Conservation (phyloP, 2,113 vertebrate genomes). For the Micronycteris hirsuta region DNA sequence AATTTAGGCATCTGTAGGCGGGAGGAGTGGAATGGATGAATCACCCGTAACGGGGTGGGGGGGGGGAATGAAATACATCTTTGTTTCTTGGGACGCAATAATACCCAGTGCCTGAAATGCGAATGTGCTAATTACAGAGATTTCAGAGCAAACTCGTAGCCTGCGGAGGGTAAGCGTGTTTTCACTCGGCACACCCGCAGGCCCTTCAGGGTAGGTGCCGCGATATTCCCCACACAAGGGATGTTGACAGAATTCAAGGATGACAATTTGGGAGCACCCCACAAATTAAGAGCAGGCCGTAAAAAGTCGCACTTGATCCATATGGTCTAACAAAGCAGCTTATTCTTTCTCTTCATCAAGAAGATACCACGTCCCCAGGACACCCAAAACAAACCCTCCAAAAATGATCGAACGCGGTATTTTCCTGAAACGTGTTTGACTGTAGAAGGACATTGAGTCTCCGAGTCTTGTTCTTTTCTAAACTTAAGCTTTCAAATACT, state of each 20-base stretch:
- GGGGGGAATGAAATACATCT: slow-evolving; percentile 70
- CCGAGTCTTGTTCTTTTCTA: not conserved
- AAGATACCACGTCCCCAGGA: not conserved
- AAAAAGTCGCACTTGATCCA: not conserved
- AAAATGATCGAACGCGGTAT: not conserved
- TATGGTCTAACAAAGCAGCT: not conserved
- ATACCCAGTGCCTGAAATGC: slow-evolving; percentile 27
- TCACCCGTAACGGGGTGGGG: slow-evolving; percentile 37
- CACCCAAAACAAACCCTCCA: not conserved
- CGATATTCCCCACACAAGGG: not conserved
- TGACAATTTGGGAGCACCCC: not conserved
- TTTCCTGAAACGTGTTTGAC: not conserved
- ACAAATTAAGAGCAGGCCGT: not conserved
- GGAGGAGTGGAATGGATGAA: slow-evolving; percentile 56
- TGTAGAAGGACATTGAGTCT: not conserved
- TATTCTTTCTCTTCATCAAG: not conserved
- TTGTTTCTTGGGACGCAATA: slow-evolving; percentile 66
- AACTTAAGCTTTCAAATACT: not conserved
- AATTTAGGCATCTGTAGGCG: slow-evolving; percentile 46
- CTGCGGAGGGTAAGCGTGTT: not conserved
- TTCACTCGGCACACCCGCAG: slow-evolving; percentile 24
- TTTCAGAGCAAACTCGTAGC: slow-evolving; percentile 62
- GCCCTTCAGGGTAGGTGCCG: slow-evolving; percentile 18
- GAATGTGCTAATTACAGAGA: slow-evolving; percentile 72
- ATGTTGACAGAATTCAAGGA: slow-evolving; percentile 13